A percentile compares a stretch with the other conserved stretches of the same genome.
These are phyloP conservation scores for Diorhabda carinulata DNA, from an alignment of 1,140 invertebrate genomes.

Conservation along the genomic window DNA sequence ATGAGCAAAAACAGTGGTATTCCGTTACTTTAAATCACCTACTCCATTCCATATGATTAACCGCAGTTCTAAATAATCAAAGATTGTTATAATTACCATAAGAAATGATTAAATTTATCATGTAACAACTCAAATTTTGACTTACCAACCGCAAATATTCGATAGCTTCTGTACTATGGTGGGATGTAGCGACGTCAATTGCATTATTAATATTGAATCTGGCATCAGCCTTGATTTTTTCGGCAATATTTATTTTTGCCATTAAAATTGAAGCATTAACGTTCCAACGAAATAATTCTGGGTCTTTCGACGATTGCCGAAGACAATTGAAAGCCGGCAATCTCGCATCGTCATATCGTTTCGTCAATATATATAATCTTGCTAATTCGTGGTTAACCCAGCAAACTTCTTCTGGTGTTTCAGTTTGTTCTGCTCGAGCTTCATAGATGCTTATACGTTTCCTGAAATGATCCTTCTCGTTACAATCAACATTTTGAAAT, in stretches of 20 bases:
- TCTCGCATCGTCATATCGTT: background rate
- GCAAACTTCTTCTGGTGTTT: slow-evolving; percentile 37
- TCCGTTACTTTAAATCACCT: no score
- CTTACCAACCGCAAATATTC: background rate
- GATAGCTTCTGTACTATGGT: background rate
- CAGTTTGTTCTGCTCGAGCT: slow-evolving; percentile 34
- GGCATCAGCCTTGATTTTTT: background rate
- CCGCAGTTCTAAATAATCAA: no score
- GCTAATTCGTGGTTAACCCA: slow-evolving; percentile 55
- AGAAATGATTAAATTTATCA: no score
- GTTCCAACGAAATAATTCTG: background rate
- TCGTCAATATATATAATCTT: slow-evolving; percentile 24
- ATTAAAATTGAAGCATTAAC: background rate
- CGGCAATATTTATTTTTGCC: background rate
- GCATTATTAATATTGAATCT: background rate
- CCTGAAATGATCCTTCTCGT: background rate
- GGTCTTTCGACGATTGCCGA: background rate
- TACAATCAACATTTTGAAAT: no score
- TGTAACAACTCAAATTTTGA: background rate
- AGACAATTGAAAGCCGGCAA: background rate
- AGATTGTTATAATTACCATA: no score
- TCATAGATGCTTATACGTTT: slow-evolving; percentile 36
- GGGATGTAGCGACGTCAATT: background rate
- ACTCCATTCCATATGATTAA: no score
- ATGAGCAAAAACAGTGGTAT: no score